Evolutionary conservation across 2,113 vertebrate species (phyloP), one percentile per base, ranked within the genome.

Genomic region (Hiodon tergisus): DNA sequence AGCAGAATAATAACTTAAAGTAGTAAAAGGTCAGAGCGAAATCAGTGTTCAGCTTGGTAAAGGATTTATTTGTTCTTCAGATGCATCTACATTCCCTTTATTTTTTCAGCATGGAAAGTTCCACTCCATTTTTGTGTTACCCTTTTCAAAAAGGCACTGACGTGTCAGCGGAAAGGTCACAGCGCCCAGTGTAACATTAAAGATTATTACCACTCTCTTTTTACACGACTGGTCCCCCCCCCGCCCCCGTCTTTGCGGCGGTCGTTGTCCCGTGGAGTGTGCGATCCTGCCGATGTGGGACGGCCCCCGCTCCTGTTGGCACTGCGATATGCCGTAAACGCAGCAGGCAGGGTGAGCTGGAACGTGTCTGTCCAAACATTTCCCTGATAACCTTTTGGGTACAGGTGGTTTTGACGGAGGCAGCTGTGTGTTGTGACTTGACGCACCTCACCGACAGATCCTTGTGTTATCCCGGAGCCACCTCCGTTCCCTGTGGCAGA

Each of bases 101-200:
- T 8, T 68, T 59, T 47, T 47, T 74, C 55, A 2, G 59, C 73
- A 67, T 63, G 70, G 69, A 78, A 74, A 78, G 73, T 50, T 77
- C 58, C 14, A 16, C 68, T 73, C 70, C 81, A 58, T 81, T 78
- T 72, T 76, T 77, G 31, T 31, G 58, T 51, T 89, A 82, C 78
- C 83, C 87, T 88, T 89, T 88, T 81, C 73, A 85, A 78, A 80
- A 83, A 81, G 67, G 78, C 78, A 78, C 76, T 67, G 61, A 83
- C 77, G 79, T 74, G 77, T 69, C 78, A 72, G 7, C 11, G 51
- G 52, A 89, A 88, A 90, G 85, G 86, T 88, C 86, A 87, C 76
- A n/a, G 6, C 52, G 72, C 78, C 80, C 76, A 77, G 73, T 77
- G 80, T 81, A 81, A 75, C 78, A 83, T 83, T 81, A 80, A 70